Evolutionary conservation across 2,113 vertebrate species (phyloP).

Genomic region (Epinephelus lanceolatus): DNA sequence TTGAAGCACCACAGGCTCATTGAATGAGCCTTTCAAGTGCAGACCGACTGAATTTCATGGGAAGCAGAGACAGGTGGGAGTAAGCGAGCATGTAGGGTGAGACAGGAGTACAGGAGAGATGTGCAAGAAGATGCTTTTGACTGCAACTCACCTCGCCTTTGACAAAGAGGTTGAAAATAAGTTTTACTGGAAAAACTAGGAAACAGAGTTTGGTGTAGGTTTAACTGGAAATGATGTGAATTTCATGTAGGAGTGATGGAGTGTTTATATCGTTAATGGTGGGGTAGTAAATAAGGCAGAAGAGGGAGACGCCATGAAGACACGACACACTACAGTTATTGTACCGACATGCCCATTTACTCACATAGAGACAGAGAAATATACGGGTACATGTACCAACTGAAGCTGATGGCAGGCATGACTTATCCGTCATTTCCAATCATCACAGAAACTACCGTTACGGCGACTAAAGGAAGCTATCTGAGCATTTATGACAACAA

Average conservation of each 20-base stretch:
- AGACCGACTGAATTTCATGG: constrained; percentile 16
- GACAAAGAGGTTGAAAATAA: constrained; percentile 37
- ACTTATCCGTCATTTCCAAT: background rate
- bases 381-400: background rate
- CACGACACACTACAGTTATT: background rate
- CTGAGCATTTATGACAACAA: background rate
- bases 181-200: constrained; percentile 22
- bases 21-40: constrained; percentile 55
- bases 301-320: constrained; percentile 9
- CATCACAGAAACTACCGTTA: background rate
- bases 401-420: background rate
- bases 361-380: background rate
- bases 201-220: constrained; percentile 32
- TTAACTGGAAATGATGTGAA: constrained; percentile 20
- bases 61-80: constrained; percentile 4
- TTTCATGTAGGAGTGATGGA: constrained; percentile 28
- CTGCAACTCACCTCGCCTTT: constrained; percentile 23
- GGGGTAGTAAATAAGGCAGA: constrained; percentile 16
- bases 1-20: constrained; percentile 39
- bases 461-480: background rate
- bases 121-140: constrained; percentile 18
- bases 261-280: background rate
- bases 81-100: background rate
- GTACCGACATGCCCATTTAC: background rate
- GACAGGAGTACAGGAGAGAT: background rate